Conservation (phyloP, 2,797 vertebrate species). For the Rhynchotus rufescens region DNA sequence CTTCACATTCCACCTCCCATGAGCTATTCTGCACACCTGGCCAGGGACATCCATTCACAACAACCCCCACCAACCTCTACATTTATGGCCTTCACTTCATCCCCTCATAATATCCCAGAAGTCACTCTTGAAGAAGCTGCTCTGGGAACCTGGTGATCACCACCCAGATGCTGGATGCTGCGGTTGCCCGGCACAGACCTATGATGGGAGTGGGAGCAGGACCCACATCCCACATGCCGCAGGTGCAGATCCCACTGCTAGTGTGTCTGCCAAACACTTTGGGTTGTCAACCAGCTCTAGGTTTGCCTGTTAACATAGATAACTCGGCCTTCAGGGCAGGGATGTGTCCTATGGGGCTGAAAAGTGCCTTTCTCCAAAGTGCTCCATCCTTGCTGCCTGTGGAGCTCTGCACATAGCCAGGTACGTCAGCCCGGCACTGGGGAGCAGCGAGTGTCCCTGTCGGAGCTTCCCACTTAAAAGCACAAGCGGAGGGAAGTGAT, state of each 20-base stretch:
- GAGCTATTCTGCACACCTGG: accelerated
- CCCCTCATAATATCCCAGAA: background rate
- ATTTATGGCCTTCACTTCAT: background rate
- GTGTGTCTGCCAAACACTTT: background rate
- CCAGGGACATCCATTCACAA: background rate
- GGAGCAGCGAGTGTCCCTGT: background rate
- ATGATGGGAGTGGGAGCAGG: accelerated
- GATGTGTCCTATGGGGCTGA: background rate
- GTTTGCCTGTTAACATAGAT: background rate
- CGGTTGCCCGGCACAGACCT: background rate
- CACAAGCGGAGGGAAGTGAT: background rate
- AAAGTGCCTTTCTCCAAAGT: background rate
- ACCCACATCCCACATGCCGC: background rate
- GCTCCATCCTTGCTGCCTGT: background rate
- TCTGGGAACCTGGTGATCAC: background rate
- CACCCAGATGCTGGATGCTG: background rate
- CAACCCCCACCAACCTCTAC: background rate
- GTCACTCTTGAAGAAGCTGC: background rate
- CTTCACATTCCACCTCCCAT: background rate
- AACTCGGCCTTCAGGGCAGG: background rate
- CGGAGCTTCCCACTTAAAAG: background rate
- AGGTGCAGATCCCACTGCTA: background rate
- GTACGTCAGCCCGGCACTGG: accelerated
- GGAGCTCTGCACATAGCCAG: background rate
- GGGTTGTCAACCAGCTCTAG: background rate